phyloP scores from a whole-genome alignment of 2,113 vertebrate genomes.

The Brachyistius frenatus region DNA sequence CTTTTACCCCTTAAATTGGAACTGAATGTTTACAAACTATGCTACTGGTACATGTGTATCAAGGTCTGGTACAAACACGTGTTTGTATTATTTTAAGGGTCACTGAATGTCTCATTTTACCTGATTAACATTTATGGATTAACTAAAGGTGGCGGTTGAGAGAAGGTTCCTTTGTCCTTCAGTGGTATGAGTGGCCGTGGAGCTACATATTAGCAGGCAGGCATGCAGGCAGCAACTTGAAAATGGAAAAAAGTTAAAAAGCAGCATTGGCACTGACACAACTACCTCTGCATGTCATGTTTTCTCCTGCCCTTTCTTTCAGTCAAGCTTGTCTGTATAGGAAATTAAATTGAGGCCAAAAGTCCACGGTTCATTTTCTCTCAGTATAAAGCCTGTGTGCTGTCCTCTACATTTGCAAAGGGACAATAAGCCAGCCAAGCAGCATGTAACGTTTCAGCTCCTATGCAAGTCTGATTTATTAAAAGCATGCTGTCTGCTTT shows the following conservation, averaged over 20 bases:
- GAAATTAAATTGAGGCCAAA: slow-evolving; percentile 49
- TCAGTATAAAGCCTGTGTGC: not conserved
- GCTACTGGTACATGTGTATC: not conserved
- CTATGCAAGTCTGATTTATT: slow-evolving; percentile 56
- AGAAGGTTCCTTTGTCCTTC: slow-evolving; percentile 12
- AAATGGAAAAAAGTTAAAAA: not conserved
- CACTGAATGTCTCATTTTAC: not conserved
- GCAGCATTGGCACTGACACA: not conserved
- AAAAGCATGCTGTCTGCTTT: slow-evolving; percentile 65
- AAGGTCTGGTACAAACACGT: not conserved
- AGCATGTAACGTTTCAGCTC: slow-evolving; percentile 54
- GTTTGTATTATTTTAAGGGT: too few relatives aligned
- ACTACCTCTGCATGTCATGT: slow-evolving; percentile 3
- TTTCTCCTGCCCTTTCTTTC: not conserved
- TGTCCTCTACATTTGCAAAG: slow-evolving; percentile 42
- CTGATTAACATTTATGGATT: slow-evolving; percentile 49
- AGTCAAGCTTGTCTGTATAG: slow-evolving; percentile 6
- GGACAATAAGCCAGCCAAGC: slow-evolving; percentile 61
- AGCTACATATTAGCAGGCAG: slow-evolving; percentile 45
- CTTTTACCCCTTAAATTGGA: not conserved
- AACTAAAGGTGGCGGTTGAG: slow-evolving; percentile 19
- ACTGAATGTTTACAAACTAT: not conserved
- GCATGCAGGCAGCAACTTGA: slow-evolving; percentile 31
- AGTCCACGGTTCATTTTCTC: slow-evolving; percentile 13
- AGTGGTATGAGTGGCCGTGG: slow-evolving; percentile 35